These are phyloP conservation scores for Trematomus bernacchii DNA, from an alignment of 2,797 vertebrate species.

Conservation along the genomic window DNA sequence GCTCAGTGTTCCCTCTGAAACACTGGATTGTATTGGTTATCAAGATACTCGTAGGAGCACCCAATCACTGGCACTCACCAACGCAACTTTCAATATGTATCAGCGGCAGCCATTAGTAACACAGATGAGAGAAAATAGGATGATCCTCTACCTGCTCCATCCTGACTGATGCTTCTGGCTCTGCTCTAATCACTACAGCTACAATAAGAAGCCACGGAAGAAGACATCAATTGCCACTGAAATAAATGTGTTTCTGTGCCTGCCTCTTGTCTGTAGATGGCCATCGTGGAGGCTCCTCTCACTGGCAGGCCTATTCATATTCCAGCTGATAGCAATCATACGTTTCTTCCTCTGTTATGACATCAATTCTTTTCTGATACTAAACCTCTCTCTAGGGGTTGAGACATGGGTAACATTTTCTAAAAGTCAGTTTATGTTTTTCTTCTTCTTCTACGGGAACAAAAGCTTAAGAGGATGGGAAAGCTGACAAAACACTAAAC, in stretches of 20 bases:
- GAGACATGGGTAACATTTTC: conserved; percentile 1
- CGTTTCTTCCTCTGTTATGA: conserved; percentile 41
- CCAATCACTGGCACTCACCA: conserved; percentile 37
- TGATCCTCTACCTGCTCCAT: conserved; percentile 27
- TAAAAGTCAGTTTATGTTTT: conserved; percentile 28
- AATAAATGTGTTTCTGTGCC: conserved; percentile 55
- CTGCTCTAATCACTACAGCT: conserved; percentile 67
- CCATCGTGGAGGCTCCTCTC: conserved; percentile 48
- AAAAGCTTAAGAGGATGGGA: conserved; percentile 10
- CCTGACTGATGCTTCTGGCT: conserved; percentile 47
- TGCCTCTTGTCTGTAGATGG: conserved; percentile 59
- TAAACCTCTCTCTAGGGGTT: conserved; percentile 29
- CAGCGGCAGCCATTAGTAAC: conserved; percentile 47
- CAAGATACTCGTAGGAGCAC: conserved; percentile 38
- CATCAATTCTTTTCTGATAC: conserved; percentile 45
- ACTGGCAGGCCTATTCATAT: conserved; percentile 59
- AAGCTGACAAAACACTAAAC: conserved; percentile 14
- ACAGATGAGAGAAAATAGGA: conserved; percentile 39
- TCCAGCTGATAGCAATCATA: conserved; percentile 64
- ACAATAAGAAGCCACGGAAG: conserved; percentile 47
- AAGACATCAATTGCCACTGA: conserved; percentile 30
- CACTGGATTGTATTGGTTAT: conserved; percentile 33
- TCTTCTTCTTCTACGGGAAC: conserved; percentile 8
- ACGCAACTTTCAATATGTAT: conserved; percentile 64
- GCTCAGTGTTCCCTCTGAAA: conserved; percentile 23